A percentile compares a stretch with the other conserved stretches of the same genome.
These are phyloP conservation scores for Oryctes rhinoceros DNA, from an alignment of 1,140 invertebrate genomes.

Conservation along the genomic window DNA sequence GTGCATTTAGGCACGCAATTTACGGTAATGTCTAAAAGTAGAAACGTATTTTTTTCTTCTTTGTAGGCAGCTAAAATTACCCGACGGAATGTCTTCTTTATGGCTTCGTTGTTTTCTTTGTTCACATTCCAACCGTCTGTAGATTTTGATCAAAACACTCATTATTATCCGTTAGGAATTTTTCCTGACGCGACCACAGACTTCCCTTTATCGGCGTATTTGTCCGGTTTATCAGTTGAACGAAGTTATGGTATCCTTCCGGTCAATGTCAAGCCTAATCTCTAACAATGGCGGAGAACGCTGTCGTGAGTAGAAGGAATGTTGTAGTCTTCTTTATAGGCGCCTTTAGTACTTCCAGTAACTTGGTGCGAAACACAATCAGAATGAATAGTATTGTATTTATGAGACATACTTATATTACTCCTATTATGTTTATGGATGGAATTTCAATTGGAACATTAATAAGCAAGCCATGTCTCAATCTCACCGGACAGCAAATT, in stretches of 20 bases:
- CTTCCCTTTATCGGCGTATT: conserved; percentile 23
- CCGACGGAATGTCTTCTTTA: conserved; percentile 15
- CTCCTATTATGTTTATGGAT: too few relatives aligned
- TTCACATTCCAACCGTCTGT: not conserved
- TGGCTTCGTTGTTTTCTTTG: not conserved
- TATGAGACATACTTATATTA: too few relatives aligned
- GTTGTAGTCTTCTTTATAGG: too few relatives aligned
- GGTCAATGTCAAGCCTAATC: conserved; percentile 21
- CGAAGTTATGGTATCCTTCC: conserved; percentile 29
- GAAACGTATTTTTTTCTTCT: conserved; percentile 16
- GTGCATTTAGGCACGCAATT: not conserved
- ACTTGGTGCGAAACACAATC: too few relatives aligned
- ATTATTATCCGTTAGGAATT: conserved; percentile 33
- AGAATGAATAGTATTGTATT: too few relatives aligned
- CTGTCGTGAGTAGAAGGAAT: not conserved
- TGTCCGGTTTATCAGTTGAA: conserved; percentile 29
- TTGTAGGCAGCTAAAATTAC: conserved; percentile 1
- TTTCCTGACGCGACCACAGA: conserved; percentile 32
- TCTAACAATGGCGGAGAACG: not conserved
- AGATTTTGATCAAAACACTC: conserved; percentile 17
- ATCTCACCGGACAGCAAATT: too few relatives aligned
- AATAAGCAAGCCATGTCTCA: too few relatives aligned
- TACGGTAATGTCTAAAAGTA: not conserved
- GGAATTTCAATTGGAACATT: too few relatives aligned
- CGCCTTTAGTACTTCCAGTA: too few relatives aligned